Percentiles rank a stretch among this genome's conserved stretches.
These are phyloP conservation scores for Diarsia mendica DNA, from an alignment of 2,888 invertebrate species.

Conservation along the genomic window DNA sequence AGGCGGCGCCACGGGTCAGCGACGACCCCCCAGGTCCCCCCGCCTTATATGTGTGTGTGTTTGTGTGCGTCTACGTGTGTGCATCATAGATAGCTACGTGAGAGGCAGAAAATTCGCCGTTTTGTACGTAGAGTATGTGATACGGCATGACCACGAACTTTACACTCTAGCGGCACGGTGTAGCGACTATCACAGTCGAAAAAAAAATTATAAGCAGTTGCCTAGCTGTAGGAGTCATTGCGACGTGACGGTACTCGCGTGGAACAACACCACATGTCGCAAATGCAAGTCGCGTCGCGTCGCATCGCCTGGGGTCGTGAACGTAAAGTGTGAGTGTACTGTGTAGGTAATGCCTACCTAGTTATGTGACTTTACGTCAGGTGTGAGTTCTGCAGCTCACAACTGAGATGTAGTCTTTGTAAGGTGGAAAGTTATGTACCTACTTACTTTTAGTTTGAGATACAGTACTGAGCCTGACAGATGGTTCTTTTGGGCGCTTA, in stretches of 20 bases:
- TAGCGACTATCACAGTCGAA: neutral
- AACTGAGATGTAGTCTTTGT: neutral
- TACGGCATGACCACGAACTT: neutral
- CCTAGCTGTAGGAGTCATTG: neutral
- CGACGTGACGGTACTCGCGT: neutral
- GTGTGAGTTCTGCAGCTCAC: constrained; percentile 5
- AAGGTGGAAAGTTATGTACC: neutral
- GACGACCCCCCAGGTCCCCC: constrained; percentile 76
- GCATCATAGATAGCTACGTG: constrained; percentile 68
- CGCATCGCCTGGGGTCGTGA: neutral
- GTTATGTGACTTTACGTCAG: constrained; percentile 13
- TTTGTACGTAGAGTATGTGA: constrained; percentile 62
- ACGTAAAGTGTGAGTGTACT: constrained; percentile 8
- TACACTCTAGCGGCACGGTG: neutral
- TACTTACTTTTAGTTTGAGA: neutral
- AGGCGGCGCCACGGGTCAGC: constrained; percentile 90
- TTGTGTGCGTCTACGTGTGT: constrained; percentile 66
- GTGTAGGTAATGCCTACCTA: too few species aligned
- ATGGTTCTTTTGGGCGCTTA: neutral
- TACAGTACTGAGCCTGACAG: too few species aligned
- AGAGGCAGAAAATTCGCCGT: constrained; percentile 78
- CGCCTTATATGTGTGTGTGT: constrained; percentile 50
- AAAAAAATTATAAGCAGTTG: neutral
- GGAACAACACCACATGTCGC: neutral
- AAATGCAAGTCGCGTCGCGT: neutral